Evolutionary conservation across 2,888 invertebrate species (phyloP).

Genomic region (Polydesmus complanatus): DNA sequence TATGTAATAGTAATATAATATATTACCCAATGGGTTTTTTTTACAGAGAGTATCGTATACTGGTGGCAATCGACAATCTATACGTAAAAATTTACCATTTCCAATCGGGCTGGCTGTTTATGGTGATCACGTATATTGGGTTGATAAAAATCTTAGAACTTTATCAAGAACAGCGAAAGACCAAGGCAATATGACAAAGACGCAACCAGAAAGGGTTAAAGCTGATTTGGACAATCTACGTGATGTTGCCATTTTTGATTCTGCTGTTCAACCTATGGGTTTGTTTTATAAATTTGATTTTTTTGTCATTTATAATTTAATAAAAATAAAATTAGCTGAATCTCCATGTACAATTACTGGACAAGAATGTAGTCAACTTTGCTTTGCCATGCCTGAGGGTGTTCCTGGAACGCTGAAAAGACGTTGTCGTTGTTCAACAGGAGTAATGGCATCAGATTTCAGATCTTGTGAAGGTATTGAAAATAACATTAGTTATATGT

Average conservation of each 20-base stretch:
- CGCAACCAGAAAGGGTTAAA: constrained; percentile 51
- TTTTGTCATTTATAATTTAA: constrained; percentile 17
- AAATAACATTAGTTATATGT: no score
- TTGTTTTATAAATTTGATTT: not conserved
- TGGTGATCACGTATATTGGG: constrained; percentile 78
- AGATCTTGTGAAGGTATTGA: constrained; percentile 48
- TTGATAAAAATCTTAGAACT: constrained; percentile 76
- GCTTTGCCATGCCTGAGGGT: constrained; percentile 69
- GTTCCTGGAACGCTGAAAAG: constrained; percentile 29
- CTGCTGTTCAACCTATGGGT: constrained; percentile 60
- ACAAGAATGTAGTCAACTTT: constrained; percentile 75
- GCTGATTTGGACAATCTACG: constrained; percentile 71
- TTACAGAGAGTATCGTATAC: constrained; percentile 29
- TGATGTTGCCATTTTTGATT: constrained; percentile 82
- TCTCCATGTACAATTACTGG: constrained; percentile 15
- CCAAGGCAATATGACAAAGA: constrained; percentile 45
- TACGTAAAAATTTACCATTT: constrained; percentile 74
- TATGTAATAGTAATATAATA: not conserved
- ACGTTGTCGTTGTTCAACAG: constrained; percentile 84
- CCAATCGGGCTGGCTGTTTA: constrained; percentile 86
- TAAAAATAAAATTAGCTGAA: not conserved
- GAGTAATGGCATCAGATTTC: constrained; percentile 50
- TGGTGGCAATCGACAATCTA: constrained; percentile 45
- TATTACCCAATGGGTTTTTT: not conserved
- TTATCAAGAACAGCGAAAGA: constrained; percentile 26